These are phyloP conservation scores for Ormyrus rosae DNA, from an alignment of 2,888 invertebrate species.

Conservation along the genomic window DNA sequence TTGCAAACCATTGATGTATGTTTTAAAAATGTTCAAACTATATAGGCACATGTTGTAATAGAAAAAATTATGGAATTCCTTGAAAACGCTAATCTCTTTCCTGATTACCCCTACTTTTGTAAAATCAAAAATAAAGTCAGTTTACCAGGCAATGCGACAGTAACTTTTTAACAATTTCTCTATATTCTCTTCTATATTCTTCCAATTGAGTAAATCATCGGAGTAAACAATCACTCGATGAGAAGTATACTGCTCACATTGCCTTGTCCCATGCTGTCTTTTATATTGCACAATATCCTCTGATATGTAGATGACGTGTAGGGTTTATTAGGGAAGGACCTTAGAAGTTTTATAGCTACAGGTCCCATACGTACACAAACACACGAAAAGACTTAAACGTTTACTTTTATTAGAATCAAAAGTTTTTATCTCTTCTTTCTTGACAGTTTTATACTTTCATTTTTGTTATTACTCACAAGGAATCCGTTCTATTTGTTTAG, in stretches of 20 bases:
- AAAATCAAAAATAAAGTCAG: neutral
- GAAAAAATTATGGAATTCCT: conserved; percentile 5
- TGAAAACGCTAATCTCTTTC: neutral
- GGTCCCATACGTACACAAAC: conserved; percentile 30
- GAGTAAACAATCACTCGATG: neutral
- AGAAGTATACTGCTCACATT: conserved; percentile 3
- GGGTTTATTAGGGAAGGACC: conserved; percentile 6
- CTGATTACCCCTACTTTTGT: neutral
- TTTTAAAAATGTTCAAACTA: no score
- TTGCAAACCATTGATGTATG: neutral
- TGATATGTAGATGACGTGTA: conserved; percentile 7
- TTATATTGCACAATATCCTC: neutral
- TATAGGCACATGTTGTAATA: no score
- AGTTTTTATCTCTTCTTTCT: conserved; percentile 31
- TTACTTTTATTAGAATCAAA: conserved; percentile 36
- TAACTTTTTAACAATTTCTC: no score
- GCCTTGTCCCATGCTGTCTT: neutral
- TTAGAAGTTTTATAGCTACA: conserved; percentile 22
- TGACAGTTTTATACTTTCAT: conserved; percentile 20
- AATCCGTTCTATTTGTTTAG: conserved; percentile 30
- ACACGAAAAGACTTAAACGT: conserved; percentile 29
- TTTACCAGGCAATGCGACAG: neutral
- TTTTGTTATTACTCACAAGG: conserved; percentile 17
- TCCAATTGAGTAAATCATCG: neutral
- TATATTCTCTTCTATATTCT: neutral